Evolutionary conservation across 2,888 invertebrate species (phyloP).

Genomic region (Rhopalosiphum nymphaeae): DNA sequence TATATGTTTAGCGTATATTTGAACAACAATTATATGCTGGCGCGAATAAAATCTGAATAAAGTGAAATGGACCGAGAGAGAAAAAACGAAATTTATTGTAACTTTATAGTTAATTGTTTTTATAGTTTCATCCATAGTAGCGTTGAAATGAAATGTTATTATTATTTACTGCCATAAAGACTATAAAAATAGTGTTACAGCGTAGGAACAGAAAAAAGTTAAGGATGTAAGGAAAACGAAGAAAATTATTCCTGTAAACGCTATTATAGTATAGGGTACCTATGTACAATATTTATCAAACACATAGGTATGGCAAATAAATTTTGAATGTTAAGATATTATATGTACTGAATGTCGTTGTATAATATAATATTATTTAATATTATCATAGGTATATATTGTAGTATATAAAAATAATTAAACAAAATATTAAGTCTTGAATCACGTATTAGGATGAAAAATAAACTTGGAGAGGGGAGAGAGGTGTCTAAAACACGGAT

Average conservation of each 20-base stretch:
- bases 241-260: neutral
- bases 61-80: neutral
- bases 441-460: neutral
- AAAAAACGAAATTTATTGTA: neutral
- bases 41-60: neutral
- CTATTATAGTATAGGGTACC: neutral
- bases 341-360: neutral
- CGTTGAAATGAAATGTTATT: neutral
- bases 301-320: neutral
- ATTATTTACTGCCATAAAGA: neutral
- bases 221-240: neutral
- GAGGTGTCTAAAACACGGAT: neutral
- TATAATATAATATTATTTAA: neutral
- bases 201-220: neutral
- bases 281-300: neutral
- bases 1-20: neutral
- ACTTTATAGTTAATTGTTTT: neutral
- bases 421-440: slow-evolving; percentile 17
- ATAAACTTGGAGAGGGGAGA: neutral
- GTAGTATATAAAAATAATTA: neutral
- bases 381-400: neutral
- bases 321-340: neutral
- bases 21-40: neutral
- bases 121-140: neutral
- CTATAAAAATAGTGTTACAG: neutral